A percentile compares a stretch with the other conserved stretches of the same genome.
These are phyloP conservation scores for Teleiodes luculella DNA, from an alignment of 2,888 invertebrate genomes.

Conservation along the genomic window DNA sequence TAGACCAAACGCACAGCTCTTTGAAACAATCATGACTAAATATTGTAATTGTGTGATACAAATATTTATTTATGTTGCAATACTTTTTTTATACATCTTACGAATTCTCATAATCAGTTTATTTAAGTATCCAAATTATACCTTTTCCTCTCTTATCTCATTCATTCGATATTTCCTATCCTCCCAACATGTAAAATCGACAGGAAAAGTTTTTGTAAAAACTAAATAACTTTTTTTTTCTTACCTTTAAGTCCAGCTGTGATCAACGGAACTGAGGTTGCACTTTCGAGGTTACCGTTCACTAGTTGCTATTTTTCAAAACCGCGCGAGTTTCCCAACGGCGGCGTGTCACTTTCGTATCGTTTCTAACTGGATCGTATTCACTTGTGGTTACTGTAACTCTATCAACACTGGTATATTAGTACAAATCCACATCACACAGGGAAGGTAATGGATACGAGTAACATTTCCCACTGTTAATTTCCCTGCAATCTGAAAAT, in stretches of 20 bases:
- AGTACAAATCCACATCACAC: slow-evolving; percentile 63
- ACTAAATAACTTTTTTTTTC: neutral
- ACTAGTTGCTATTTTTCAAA: slow-evolving; percentile 44
- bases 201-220: neutral
- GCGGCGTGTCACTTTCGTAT: slow-evolving; percentile 70
- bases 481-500: slow-evolving; percentile 65
- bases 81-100: no score
- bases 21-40: no score
- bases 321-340: slow-evolving; percentile 66
- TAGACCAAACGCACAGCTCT: no score
- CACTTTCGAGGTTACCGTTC: slow-evolving; percentile 44
- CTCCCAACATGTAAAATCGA: no score
- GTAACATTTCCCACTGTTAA: slow-evolving; percentile 55
- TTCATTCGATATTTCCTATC: no score
- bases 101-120: no score
- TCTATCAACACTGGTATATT: slow-evolving; percentile 62
- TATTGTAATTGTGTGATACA: no score
- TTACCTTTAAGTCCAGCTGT: slow-evolving; percentile 24
- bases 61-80: no score
- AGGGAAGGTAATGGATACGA: slow-evolving; percentile 69
- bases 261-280: slow-evolving; percentile 26
- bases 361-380: slow-evolving; percentile 63
- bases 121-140: no score
- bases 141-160: no score
- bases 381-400: slow-evolving; percentile 74